phyloP scores from a whole-genome alignment of 2,113 vertebrate species.

The Pantherophis guttatus region DNA sequence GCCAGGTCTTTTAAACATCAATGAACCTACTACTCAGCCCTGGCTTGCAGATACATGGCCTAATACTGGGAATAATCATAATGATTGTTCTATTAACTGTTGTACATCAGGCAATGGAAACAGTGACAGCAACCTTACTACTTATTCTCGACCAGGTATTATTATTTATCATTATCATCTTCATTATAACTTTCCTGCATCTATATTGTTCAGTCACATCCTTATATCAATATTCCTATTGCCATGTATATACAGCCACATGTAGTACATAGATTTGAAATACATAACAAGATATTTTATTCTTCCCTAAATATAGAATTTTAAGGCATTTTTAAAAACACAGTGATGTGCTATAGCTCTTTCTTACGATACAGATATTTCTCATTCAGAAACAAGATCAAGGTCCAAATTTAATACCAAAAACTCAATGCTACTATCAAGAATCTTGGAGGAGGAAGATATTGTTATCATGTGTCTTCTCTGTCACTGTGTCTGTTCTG shows the following conservation, averaged over 20 bases:
- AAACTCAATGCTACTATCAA: background rate
- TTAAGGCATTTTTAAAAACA: background rate
- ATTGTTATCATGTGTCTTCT: background rate
- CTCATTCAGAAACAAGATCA: background rate
- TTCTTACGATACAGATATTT: background rate
- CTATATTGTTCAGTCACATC: background rate
- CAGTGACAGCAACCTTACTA: slow-evolving; percentile 95
- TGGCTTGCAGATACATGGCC: slow-evolving; percentile 99
- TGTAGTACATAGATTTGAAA: background rate
- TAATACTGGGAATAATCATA: slow-evolving; percentile 93
- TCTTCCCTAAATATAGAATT: background rate
- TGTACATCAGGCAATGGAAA: slow-evolving; percentile 92
- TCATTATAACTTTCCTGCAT: background rate
- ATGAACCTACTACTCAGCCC: slow-evolving; percentile 87
- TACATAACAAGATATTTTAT: background rate
- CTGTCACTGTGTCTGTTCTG: background rate
- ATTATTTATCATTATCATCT: slow-evolving; percentile 9
- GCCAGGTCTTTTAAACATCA: slow-evolving; percentile 95
- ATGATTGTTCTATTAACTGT: slow-evolving; percentile 97
- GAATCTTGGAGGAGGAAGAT: background rate
- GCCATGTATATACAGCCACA: background rate
- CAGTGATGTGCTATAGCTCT: background rate
- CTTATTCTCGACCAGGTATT: slow-evolving; percentile 94
- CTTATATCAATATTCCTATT: background rate
- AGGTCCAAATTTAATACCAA: background rate